Evolutionary conservation across 2,888 invertebrate genomes (phyloP).

Genomic region (Trichopoda pennipes): DNA sequence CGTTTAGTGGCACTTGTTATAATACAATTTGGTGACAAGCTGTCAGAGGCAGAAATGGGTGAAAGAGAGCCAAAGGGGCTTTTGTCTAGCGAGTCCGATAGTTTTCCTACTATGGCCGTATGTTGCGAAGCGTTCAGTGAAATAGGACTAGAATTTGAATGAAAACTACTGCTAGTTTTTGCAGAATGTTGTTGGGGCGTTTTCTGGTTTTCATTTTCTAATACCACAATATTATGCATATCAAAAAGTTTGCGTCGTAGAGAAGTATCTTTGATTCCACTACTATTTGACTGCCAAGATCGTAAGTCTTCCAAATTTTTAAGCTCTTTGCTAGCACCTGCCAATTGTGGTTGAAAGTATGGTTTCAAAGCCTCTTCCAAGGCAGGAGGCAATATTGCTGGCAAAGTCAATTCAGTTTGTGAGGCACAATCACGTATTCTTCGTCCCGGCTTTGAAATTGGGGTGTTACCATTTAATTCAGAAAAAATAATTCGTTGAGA

Average conservation of each 20-base stretch:
- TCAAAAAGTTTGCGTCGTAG: conserved; percentile 80
- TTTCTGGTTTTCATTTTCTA: conserved; percentile 68
- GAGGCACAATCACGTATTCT: conserved; percentile 80
- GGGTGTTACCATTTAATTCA: conserved; percentile 74
- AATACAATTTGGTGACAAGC: conserved; percentile 71
- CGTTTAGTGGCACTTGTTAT: conserved; percentile 69
- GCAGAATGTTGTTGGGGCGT: background rate
- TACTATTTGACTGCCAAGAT: conserved; percentile 21
- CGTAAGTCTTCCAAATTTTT: conserved; percentile 69
- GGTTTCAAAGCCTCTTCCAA: conserved; percentile 84
- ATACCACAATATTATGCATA: conserved; percentile 73
- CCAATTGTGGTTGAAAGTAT: conserved; percentile 82
- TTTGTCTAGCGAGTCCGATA: conserved; percentile 76
- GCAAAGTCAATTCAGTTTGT: conserved; percentile 84
- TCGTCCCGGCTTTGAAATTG: conserved; percentile 74
- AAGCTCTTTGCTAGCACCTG: conserved; percentile 67
- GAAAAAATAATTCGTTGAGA: conserved; percentile 78
- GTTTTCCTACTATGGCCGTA: conserved; percentile 74
- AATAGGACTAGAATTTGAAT: conserved; percentile 64
- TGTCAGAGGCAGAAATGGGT: conserved; percentile 76
- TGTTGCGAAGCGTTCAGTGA: conserved; percentile 64
- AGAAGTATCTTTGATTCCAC: conserved; percentile 77
- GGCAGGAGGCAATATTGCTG: conserved; percentile 82
- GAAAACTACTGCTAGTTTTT: conserved; percentile 26
- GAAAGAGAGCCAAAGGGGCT: conserved; percentile 79